A percentile compares a stretch with the other conserved stretches of the same genome.
These are phyloP conservation scores for Euphydryas editha DNA, from an alignment of 2,888 invertebrate species.

Conservation along the genomic window DNA sequence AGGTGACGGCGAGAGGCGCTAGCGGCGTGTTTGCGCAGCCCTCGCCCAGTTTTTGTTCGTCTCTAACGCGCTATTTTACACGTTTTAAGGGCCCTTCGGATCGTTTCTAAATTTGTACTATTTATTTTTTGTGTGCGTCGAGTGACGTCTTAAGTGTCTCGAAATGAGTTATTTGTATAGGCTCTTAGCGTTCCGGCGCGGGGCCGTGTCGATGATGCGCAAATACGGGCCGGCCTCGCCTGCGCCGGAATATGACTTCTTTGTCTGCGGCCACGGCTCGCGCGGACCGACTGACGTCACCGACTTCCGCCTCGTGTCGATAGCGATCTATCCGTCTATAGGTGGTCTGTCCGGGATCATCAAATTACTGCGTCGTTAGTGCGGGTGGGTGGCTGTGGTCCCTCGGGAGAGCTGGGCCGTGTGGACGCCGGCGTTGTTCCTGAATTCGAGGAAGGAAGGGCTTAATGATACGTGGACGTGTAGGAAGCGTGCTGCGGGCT, in stretches of 20 bases:
- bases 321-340: conserved; percentile 5
- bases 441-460: conserved; percentile 8
- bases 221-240: conserved; percentile 48
- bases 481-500: background rate
- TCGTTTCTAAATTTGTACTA: conserved; percentile 70
- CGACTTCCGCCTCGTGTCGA: conserved; percentile 10
- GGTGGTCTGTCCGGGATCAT: background rate
- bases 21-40: conserved; percentile 38
- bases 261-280: conserved; percentile 19
- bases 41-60: conserved; percentile 33
- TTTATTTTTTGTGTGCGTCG: conserved; percentile 66
- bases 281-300: conserved; percentile 8
- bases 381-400: conserved; percentile 3
- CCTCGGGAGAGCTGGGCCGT: background rate
- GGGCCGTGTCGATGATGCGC: conserved; percentile 51
- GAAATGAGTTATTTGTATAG: conserved; percentile 76
- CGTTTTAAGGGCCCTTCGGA: conserved; percentile 64
- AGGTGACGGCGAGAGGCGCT: conserved; percentile 51
- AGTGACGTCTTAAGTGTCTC: conserved; percentile 74
- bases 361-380: background rate
- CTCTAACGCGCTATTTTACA: conserved; percentile 68
- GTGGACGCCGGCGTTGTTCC: background rate
- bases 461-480: background rate
- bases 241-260: conserved; percentile 6
- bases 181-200: conserved; percentile 59